Conservation (phyloP, 2,888 invertebrate genomes). For the Biston betularia region DNA sequence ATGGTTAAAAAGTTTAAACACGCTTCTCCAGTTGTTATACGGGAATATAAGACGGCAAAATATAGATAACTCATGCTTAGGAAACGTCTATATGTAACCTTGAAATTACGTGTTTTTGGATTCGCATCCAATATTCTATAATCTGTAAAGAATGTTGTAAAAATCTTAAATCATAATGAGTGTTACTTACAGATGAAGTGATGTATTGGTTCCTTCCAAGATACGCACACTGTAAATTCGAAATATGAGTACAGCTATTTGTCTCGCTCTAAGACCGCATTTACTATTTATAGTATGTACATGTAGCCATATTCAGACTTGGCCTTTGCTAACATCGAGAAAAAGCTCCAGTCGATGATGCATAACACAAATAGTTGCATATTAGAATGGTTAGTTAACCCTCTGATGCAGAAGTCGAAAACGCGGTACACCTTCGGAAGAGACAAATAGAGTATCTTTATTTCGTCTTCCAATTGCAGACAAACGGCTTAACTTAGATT, state of each 20-base stretch:
- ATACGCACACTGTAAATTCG: conserved; percentile 6
- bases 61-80: no score
- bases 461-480: conserved; percentile 20
- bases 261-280: conserved; percentile 10
- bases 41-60: no score
- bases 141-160: background rate
- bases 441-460: conserved; percentile 7
- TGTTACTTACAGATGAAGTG: background rate
- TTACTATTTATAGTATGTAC: background rate
- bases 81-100: no score
- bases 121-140: background rate
- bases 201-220: background rate
- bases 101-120: conserved; percentile 3
- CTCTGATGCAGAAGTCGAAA: background rate
- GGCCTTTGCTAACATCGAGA: background rate
- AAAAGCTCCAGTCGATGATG: no score
- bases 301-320: no score
- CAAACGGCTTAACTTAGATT: conserved; percentile 39
- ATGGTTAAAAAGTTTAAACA: no score
- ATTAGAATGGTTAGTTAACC: no score
- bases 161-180: conserved; percentile 5
- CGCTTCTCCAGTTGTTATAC: no score
- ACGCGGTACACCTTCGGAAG: background rate
- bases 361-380: no score
- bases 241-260: conserved; percentile 15